Percentiles rank a stretch among this genome's conserved stretches.
phyloP scores from a whole-genome alignment of 2,113 vertebrate genomes.

The Nothocercus julius region DNA sequence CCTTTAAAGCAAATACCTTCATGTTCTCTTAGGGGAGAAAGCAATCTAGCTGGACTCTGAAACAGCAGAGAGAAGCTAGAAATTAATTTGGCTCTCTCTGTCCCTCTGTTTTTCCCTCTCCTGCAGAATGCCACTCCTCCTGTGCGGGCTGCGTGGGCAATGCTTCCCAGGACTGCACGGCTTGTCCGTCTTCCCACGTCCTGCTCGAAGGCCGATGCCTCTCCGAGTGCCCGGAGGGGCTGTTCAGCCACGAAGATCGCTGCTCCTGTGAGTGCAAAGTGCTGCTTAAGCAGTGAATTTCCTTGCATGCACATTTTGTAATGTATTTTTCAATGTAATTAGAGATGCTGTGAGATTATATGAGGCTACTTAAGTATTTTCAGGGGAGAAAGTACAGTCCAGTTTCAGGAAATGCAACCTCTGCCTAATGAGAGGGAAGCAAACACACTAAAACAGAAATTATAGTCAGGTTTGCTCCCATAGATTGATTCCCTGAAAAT shows the following conservation, averaged over 20 bases:
- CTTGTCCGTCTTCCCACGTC: constrained; percentile 67
- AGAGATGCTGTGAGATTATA: not conserved
- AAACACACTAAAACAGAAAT: not conserved
- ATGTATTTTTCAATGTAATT: rapidly evolving
- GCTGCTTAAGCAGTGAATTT: not conserved
- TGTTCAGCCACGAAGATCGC: constrained; percentile 63
- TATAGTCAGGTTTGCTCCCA: not conserved
- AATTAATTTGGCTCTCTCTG: not conserved
- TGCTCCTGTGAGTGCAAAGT: constrained; percentile 79
- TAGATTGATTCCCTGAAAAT: not conserved
- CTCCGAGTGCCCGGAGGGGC: constrained; percentile 77
- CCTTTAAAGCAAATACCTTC: not conserved
- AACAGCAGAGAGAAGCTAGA: not conserved
- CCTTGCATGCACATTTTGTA: rapidly evolving
- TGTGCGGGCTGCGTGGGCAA: constrained; percentile 81
- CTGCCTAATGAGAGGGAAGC: not conserved
- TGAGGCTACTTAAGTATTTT: not conserved
- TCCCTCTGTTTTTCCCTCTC: not conserved
- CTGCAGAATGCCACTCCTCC: constrained; percentile 86
- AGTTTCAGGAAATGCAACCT: not conserved
- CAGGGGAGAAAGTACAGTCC: not conserved
- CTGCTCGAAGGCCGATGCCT: constrained; percentile 82
- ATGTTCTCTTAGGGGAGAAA: not conserved
- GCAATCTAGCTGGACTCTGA: rapidly evolving
- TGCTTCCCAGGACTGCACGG: constrained; percentile 78